Evolutionary conservation across 2,113 vertebrate genomes (phyloP).

Genomic region (Solea senegalensis): DNA sequence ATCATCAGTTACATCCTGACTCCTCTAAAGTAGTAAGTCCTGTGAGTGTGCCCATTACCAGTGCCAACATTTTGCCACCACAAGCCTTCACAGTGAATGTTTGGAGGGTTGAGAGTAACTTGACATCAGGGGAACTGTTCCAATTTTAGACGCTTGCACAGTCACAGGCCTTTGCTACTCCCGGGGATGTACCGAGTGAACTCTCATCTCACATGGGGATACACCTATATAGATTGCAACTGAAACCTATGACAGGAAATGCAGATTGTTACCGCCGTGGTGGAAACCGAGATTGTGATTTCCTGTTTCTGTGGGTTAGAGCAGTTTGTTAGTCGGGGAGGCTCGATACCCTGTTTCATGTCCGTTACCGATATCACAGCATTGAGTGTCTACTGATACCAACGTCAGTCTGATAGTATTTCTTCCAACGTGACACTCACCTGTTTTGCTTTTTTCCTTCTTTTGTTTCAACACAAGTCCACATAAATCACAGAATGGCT

Average conservation of each 20-base stretch:
- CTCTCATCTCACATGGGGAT: slow-evolving; percentile 46
- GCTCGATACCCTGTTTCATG: too few relatives aligned
- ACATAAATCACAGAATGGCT: too few relatives aligned
- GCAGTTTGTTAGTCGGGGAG: background rate
- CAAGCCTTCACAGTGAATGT: slow-evolving; percentile 58
- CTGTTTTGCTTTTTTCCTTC: too few relatives aligned
- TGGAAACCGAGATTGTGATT: slow-evolving; percentile 36
- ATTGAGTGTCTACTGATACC: too few relatives aligned
- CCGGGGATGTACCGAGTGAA: slow-evolving; percentile 13
- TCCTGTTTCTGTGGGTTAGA: slow-evolving; percentile 24
- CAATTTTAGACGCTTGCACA: slow-evolving; percentile 64
- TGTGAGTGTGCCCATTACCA: slow-evolving; percentile 71
- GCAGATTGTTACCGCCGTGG: slow-evolving; percentile 26
- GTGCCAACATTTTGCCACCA: slow-evolving; percentile 71
- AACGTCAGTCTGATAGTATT: too few relatives aligned
- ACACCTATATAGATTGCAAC: slow-evolving; percentile 36
- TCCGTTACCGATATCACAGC: too few relatives aligned
- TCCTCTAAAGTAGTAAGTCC: slow-evolving; percentile 65
- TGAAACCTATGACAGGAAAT: slow-evolving; percentile 43
- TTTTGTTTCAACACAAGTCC: too few relatives aligned
- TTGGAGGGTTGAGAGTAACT: slow-evolving; percentile 64
- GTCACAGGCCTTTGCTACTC: slow-evolving; percentile 45
- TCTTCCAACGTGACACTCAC: too few relatives aligned
- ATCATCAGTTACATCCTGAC: slow-evolving; percentile 75
- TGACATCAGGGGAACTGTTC: slow-evolving; percentile 60